Conservation (phyloP, 2,113 vertebrate genomes). For the Chamaea fasciata region DNA sequence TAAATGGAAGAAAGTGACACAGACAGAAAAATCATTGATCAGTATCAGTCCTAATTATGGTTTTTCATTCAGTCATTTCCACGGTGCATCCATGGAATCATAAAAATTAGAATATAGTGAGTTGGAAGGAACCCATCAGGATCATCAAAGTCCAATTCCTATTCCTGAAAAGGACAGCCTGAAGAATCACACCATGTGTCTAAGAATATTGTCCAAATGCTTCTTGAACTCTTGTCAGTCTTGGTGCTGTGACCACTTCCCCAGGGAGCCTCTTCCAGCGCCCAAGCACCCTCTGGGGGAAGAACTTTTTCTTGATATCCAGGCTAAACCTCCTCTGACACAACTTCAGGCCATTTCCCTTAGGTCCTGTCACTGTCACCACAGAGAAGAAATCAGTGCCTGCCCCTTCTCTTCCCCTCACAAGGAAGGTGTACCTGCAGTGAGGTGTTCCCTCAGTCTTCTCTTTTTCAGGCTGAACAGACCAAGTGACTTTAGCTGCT, state of each 20-base stretch:
- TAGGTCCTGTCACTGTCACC: accelerated
- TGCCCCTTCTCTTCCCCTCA: neutral
- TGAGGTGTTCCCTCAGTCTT: neutral
- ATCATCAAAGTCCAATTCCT: neutral
- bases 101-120: neutral
- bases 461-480: neutral
- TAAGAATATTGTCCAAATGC: neutral
- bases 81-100: neutral
- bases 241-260: neutral
- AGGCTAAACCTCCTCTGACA: neutral
- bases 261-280: neutral
- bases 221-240: neutral
- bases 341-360: neutral
- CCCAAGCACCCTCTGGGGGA: accelerated
- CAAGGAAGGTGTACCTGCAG: accelerated
- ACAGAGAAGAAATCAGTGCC: neutral
- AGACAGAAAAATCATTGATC: neutral
- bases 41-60: neutral
- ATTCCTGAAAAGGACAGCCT: neutral
- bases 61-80: neutral
- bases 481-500: neutral
- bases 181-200: neutral
- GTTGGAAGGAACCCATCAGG: neutral
- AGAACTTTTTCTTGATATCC: neutral
- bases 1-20: neutral